Evolutionary conservation across 1,140 invertebrate genomes (phyloP).

Genomic region (Ditylenchus dipsaci): DNA sequence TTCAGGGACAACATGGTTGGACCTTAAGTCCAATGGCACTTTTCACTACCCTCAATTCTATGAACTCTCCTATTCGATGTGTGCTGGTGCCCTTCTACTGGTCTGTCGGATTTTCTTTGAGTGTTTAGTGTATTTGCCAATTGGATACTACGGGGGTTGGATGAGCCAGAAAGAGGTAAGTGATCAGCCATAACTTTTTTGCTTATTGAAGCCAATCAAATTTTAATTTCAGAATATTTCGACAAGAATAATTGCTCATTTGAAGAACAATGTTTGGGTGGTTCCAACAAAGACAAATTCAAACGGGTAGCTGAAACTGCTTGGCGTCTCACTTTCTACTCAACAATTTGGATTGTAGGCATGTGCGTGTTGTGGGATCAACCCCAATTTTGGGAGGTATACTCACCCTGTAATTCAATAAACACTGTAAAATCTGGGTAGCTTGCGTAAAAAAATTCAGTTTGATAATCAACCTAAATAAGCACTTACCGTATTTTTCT

Average conservation of each 20-base stretch:
- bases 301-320: constrained; percentile 56
- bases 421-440: too few relatives aligned
- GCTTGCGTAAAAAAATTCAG: too few relatives aligned
- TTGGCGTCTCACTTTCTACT: constrained; percentile 49
- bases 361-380: constrained; percentile 42
- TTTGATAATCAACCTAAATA: too few relatives aligned
- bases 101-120: constrained; percentile 52
- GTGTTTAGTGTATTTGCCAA: constrained; percentile 50
- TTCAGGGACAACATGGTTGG: constrained; percentile 12
- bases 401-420: too few relatives aligned
- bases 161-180: constrained; percentile 25
- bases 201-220: neutral
- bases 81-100: constrained; percentile 42
- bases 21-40: constrained; percentile 22
- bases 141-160: constrained; percentile 49
- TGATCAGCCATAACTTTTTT: neutral
- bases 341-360: constrained; percentile 40
- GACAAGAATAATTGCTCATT: neutral
- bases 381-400: constrained; percentile 42
- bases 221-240: constrained; percentile 7
- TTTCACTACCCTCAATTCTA: constrained; percentile 45
- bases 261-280: constrained; percentile 1
- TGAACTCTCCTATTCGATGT: constrained; percentile 50
- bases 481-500: too few relatives aligned
- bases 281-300: constrained; percentile 37